A percentile compares a stretch with the other conserved stretches of the same genome.
phyloP scores from a whole-genome alignment of 64 coral and sea anemone genomes.

The Stylophora pistillata region DNA sequence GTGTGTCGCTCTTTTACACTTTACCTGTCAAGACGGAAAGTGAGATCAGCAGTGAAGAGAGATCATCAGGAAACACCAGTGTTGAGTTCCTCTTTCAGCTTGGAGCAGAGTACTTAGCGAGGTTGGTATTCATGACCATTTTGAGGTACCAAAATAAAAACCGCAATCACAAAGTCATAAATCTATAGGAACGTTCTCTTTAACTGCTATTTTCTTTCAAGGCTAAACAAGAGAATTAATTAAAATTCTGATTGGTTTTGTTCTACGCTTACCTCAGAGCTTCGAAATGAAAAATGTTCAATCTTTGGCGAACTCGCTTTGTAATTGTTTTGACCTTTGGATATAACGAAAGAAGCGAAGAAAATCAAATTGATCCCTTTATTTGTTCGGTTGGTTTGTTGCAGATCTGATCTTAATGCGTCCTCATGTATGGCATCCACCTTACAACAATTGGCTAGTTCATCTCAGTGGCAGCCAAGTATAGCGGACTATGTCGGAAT shows the following conservation, averaged over 20 bases:
- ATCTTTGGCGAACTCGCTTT: too few species aligned
- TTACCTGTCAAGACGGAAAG: slow-evolving; percentile 50
- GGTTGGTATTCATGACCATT: slow-evolving; percentile 38
- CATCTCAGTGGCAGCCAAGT: slow-evolving; percentile 79
- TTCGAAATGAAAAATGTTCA: too few species aligned
- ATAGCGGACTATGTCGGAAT: slow-evolving; percentile 79
- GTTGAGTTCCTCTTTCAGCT: slow-evolving; percentile 87
- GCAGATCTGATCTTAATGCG: slow-evolving; percentile 90
- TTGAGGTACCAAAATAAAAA: too few species aligned
- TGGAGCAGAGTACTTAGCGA: slow-evolving; percentile 91
- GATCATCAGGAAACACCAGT: slow-evolving; percentile 51
- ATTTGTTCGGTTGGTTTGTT: neutral
- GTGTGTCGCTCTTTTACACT: neutral
- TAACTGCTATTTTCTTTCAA: too few species aligned
- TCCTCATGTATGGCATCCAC: slow-evolving; percentile 93
- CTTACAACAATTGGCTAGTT: slow-evolving; percentile 76
- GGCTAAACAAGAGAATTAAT: too few species aligned
- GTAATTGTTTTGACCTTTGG: too few species aligned
- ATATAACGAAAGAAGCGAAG: neutral
- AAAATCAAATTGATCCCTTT: neutral
- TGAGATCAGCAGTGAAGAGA: slow-evolving; percentile 43
- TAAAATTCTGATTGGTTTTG: too few species aligned
- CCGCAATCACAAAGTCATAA: too few species aligned
- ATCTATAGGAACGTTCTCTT: too few species aligned
- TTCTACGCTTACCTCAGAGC: too few species aligned